These are phyloP conservation scores for Pentalonia nigronervosa DNA, from an alignment of 1,140 invertebrate genomes.

Conservation along the genomic window DNA sequence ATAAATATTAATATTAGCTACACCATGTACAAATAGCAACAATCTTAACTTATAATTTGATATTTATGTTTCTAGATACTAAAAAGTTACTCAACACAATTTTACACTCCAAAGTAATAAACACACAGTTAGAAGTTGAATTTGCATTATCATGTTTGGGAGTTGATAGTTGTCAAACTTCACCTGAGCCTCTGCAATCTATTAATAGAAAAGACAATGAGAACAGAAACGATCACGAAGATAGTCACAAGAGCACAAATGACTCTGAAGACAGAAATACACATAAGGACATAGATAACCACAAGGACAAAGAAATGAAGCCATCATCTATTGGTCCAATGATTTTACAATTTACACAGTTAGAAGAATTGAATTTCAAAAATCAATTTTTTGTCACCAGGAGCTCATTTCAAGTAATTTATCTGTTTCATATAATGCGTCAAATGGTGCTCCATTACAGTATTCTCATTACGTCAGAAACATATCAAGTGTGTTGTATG, in stretches of 20 bases:
- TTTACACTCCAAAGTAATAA: neutral
- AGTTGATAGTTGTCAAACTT: neutral
- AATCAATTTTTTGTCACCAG: conserved; percentile 22
- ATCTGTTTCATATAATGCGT: neutral
- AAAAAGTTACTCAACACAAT: conserved; percentile 17
- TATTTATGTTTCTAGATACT: conserved; percentile 37
- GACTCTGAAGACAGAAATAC: neutral
- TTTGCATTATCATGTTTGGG: neutral
- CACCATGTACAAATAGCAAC: neutral
- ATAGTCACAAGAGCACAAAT: too few relatives aligned
- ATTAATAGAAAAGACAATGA: neutral
- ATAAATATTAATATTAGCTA: neutral
- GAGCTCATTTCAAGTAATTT: conserved; percentile 43
- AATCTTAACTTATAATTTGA: neutral
- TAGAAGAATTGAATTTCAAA: conserved; percentile 55
- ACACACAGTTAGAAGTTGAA: conserved; percentile 14
- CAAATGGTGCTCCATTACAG: neutral
- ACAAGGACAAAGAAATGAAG: neutral
- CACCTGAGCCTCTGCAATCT: too few relatives aligned
- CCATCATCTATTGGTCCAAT: neutral
- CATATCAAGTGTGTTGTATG: neutral
- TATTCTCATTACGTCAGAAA: neutral
- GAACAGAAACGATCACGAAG: neutral
- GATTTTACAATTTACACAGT: neutral
- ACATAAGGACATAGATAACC: neutral